These are phyloP conservation scores for Eristalis intricaria DNA, from an alignment of 2,888 invertebrate genomes.

Conservation along the genomic window DNA sequence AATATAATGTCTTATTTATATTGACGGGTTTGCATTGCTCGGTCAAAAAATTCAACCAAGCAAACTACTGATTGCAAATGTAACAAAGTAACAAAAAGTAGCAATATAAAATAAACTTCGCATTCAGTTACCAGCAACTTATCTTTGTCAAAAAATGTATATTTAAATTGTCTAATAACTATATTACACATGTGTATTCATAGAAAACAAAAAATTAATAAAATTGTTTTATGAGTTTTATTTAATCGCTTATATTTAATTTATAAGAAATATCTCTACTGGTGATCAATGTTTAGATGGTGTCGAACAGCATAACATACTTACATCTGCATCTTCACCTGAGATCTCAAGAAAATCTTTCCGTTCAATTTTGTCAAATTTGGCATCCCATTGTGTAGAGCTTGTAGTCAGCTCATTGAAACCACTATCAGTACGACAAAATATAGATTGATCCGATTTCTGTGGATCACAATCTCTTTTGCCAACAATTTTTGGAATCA, in stretches of 20 bases:
- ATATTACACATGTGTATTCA: neutral
- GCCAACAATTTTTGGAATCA: neutral
- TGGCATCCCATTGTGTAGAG: conserved; percentile 61
- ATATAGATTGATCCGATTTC: conserved; percentile 47
- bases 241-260: neutral
- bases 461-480: neutral
- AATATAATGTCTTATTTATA: no score
- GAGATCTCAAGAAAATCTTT: neutral
- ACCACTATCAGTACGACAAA: conserved; percentile 80
- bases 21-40: no score
- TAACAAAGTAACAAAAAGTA: neutral
- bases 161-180: neutral
- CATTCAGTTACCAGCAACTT: neutral
- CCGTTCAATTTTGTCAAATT: neutral
- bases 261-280: neutral
- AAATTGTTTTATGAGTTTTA: neutral
- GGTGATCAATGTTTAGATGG: conserved; percentile 53
- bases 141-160: neutral
- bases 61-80: no score
- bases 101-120: neutral
- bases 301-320: conserved; percentile 71
- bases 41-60: no score
- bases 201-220: neutral
- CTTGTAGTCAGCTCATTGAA: conserved; percentile 79
- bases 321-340: conserved; percentile 52